phyloP scores from a whole-genome alignment of 2,797 vertebrate genomes.

The Gymnothorax javanicus region DNA sequence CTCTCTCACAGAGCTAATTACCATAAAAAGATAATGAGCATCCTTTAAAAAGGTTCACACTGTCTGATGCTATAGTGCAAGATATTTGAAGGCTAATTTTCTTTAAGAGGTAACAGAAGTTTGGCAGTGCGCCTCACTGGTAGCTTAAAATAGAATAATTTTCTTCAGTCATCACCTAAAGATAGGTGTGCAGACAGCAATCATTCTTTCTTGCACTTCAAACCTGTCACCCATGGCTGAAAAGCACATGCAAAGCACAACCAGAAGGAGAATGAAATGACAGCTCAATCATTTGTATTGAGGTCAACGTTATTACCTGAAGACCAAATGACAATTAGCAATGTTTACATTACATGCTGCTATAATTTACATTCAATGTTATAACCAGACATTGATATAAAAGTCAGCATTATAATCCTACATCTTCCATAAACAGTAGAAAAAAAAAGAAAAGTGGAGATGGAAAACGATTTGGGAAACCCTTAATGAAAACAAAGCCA shows the following conservation, averaged over 20 bases:
- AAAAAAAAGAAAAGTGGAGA: background rate
- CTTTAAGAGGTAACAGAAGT: background rate
- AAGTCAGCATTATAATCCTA: background rate
- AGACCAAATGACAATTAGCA: background rate
- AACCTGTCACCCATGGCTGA: background rate
- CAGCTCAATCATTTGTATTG: background rate
- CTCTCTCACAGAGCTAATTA: background rate
- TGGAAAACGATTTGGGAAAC: background rate
- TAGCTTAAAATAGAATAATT: background rate
- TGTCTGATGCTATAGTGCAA: background rate
- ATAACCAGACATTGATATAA: background rate
- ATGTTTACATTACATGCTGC: background rate
- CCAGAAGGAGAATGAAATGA: background rate
- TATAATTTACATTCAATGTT: background rate
- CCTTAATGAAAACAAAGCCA: background rate
- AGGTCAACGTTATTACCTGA: background rate
- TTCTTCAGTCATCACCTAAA: background rate
- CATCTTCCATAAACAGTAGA: background rate
- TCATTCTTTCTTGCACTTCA: background rate
- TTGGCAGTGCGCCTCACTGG: background rate
- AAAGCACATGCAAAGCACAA: background rate
- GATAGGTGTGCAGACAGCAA: background rate
- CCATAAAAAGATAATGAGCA: background rate
- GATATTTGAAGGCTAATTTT: background rate
- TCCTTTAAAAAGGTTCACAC: constrained; percentile 8